phyloP scores from a whole-genome alignment of 2,113 vertebrate species.

The Carassius gibelio region DNA sequence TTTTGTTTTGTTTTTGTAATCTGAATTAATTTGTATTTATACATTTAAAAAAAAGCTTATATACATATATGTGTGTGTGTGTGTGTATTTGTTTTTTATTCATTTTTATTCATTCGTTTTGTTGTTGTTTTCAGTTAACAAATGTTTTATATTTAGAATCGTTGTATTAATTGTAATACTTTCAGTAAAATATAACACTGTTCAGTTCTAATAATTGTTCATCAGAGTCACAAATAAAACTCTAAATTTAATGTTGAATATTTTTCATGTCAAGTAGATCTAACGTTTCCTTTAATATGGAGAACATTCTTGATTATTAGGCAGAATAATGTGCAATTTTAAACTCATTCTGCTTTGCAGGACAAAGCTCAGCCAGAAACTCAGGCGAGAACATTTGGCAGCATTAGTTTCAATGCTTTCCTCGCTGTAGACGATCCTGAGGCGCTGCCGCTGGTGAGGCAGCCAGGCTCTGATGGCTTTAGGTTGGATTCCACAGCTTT shows the following conservation, averaged over 20 bases:
- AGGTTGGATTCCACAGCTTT: slow-evolving; percentile 52
- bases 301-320: background rate
- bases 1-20: too few relatives aligned
- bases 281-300: background rate
- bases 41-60: too few relatives aligned
- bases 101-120: background rate
- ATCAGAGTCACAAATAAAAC: background rate
- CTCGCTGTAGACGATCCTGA: slow-evolving; percentile 58
- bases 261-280: too few relatives aligned
- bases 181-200: background rate
- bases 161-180: background rate
- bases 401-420: slow-evolving; percentile 52
- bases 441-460: slow-evolving; percentile 50
- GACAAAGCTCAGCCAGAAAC: slow-evolving; percentile 61
- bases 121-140: too few relatives aligned
- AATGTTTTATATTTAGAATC: too few relatives aligned
- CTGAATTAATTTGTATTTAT: too few relatives aligned
- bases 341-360: slow-evolving; percentile 25
- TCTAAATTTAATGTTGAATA: too few relatives aligned
- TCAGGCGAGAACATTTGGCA: slow-evolving; percentile 50
- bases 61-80: too few relatives aligned
- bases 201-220: background rate
- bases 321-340: background rate
- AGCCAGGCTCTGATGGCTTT: slow-evolving; percentile 58
- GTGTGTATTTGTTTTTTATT: too few relatives aligned